Evolutionary conservation across 2,113 vertebrate species (phyloP).

Genomic region (Uria aalge): DNA sequence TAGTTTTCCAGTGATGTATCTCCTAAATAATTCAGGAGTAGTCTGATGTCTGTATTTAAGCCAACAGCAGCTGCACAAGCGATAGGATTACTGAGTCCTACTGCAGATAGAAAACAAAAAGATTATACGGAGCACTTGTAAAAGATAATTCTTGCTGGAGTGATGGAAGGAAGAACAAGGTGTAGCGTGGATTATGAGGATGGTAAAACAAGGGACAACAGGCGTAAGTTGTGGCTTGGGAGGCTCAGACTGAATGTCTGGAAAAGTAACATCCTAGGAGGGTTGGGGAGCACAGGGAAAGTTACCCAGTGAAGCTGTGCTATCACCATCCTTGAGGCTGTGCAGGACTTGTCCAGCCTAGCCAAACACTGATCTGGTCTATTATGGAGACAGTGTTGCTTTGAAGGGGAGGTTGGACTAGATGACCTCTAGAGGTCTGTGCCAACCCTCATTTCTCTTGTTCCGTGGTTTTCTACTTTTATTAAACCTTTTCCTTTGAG

Average conservation of each 20-base stretch:
- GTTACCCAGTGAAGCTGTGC: neutral
- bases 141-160: neutral
- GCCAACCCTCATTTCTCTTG: neutral
- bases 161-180: neutral
- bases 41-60: neutral
- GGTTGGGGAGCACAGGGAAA: neutral
- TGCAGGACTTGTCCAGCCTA: neutral
- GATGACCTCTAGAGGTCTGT: neutral
- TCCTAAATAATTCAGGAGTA: neutral
- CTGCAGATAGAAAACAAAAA: neutral
- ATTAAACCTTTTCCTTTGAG: neutral
- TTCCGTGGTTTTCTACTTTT: neutral
- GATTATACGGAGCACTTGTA: neutral
- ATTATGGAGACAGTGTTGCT: neutral
- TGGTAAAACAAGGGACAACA: neutral
- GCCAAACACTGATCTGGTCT: neutral
- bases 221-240: neutral
- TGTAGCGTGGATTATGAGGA: neutral
- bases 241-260: neutral
- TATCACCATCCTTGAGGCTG: accelerated
- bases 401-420: neutral
- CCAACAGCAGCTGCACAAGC: neutral
- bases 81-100: neutral
- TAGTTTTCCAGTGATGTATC: neutral
- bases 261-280: neutral